These are phyloP conservation scores for Gadus macrocephalus DNA, from an alignment of 2,113 vertebrate genomes.

Conservation along the genomic window DNA sequence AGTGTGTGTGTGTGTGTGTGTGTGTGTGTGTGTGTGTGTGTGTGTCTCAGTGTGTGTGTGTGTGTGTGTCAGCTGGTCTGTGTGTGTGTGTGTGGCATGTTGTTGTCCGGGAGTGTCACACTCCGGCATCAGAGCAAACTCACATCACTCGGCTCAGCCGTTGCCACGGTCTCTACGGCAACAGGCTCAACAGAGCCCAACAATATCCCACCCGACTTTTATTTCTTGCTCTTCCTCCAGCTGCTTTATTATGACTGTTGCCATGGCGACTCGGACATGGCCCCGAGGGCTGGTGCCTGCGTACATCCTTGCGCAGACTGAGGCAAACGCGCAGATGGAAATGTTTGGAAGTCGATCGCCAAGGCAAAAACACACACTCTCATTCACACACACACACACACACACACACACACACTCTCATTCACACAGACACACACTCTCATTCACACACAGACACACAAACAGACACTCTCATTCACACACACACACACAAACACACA, in stretches of 20 bases:
- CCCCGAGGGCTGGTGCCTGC: neutral
- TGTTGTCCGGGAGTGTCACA: no score
- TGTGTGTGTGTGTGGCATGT: no score
- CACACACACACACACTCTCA: neutral
- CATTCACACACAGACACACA: neutral
- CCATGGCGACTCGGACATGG: conserved; percentile 40
- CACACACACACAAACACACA: no score
- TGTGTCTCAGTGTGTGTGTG: no score
- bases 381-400: neutral
- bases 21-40: no score
- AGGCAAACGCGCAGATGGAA: conserved; percentile 1
- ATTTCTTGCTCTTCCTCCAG: conserved; percentile 4
- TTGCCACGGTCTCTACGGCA: conserved; percentile 48
- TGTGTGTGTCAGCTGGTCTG: no score
- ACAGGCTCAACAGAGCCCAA: conserved; percentile 58
- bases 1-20: no score
- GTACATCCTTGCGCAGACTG: neutral
- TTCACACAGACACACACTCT: neutral
- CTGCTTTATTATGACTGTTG: conserved; percentile 67
- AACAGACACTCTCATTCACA: no score
- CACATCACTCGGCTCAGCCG: no score
- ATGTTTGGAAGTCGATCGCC: neutral
- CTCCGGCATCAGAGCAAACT: no score
- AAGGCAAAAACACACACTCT: neutral
- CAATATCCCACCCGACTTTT: conserved; percentile 36